Conservation (phyloP, 2,888 invertebrate species). For the Thelaira solivaga region DNA sequence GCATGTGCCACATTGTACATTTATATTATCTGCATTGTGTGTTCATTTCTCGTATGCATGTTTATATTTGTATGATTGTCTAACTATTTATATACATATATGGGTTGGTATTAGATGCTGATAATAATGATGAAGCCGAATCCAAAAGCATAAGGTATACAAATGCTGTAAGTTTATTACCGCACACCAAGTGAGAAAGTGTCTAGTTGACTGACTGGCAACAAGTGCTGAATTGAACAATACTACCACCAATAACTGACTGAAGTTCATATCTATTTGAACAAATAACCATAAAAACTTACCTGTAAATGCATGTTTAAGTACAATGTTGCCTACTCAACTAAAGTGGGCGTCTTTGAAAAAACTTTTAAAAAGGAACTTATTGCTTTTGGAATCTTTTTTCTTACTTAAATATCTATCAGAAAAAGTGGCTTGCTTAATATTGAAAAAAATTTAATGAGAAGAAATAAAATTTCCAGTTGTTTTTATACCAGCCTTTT, state of each 20-base stretch:
- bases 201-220: constrained; percentile 36
- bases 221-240: constrained; percentile 43
- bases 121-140: constrained; percentile 5
- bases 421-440: too few species aligned
- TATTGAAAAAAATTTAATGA: too few species aligned
- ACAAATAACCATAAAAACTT: constrained; percentile 22
- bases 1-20: constrained; percentile 31
- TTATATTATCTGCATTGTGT: not conserved
- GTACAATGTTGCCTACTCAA: not conserved
- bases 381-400: not conserved
- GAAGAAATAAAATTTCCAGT: too few species aligned
- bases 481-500: too few species aligned
- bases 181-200: constrained; percentile 37
- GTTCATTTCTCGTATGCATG: too few species aligned
- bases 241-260: constrained; percentile 21
- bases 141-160: constrained; percentile 8
- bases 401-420: too few species aligned
- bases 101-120: constrained; percentile 46
- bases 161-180: constrained; percentile 56
- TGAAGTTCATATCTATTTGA: not conserved
- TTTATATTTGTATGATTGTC: constrained; percentile 30
- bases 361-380: not conserved
- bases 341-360: not conserved
- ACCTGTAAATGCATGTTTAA: constrained; percentile 12
- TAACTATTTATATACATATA: constrained; percentile 22